These are phyloP conservation scores for Sminthurinus aureus DNA, from an alignment of 2,888 invertebrate genomes.

Conservation along the genomic window DNA sequence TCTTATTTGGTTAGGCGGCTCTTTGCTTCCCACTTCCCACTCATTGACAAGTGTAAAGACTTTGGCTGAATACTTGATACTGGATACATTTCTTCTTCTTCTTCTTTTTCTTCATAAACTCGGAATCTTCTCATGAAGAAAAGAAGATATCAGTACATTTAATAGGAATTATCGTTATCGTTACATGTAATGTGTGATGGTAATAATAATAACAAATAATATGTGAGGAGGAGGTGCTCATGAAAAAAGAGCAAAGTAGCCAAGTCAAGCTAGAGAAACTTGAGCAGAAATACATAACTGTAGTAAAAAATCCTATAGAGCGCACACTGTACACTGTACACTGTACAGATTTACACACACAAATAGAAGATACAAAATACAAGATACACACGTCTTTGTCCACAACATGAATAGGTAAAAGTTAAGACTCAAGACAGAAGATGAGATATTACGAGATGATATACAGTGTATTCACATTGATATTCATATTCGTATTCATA, in stretches of 20 bases:
- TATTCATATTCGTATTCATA: background rate
- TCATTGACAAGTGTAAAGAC: constrained; percentile 39
- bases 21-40: constrained; percentile 39
- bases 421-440: constrained; percentile 19
- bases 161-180: too few relatives aligned
- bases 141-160: background rate
- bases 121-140: background rate
- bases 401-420: background rate
- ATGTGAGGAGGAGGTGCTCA: constrained; percentile 11
- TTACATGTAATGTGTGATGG: too few relatives aligned
- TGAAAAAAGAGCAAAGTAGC: constrained; percentile 38
- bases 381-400: background rate
- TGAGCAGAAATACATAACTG: constrained; percentile 1
- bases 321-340: background rate
- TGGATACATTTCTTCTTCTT: background rate
- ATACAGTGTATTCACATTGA: constrained; percentile 17
- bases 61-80: background rate
- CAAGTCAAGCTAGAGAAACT: constrained; percentile 3
- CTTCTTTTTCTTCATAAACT: too few relatives aligned
- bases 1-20: constrained; percentile 54
- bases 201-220: background rate
- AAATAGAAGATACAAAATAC: background rate
- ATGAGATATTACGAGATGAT: constrained; percentile 20
- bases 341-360: background rate
- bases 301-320: too few relatives aligned